phyloP scores from a whole-genome alignment of 2,797 vertebrate genomes.

The Gadopsis bispinosus region DNA sequence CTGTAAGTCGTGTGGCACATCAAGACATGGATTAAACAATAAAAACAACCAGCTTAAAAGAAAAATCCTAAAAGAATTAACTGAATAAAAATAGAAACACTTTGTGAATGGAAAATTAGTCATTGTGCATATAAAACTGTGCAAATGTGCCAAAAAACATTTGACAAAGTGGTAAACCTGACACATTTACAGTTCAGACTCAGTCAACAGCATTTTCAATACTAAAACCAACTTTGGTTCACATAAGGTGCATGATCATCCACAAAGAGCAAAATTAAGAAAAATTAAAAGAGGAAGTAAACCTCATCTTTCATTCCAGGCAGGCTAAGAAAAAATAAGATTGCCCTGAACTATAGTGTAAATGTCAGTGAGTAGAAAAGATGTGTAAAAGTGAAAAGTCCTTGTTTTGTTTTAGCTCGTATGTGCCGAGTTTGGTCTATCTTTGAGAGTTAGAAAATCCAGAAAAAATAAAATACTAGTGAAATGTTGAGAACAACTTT shows the following conservation, averaged over 20 bases:
- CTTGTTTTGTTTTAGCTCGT: neutral
- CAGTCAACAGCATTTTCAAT: slow-evolving; percentile 10
- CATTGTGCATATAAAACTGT: neutral
- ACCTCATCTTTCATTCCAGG: neutral
- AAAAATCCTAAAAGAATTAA: neutral
- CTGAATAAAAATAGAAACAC: slow-evolving; percentile 9
- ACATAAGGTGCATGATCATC: slow-evolving; percentile 36
- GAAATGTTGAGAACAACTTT: slow-evolving; percentile 13
- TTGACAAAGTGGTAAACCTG: neutral
- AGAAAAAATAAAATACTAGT: neutral
- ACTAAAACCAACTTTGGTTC: neutral
- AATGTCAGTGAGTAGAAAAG: neutral
- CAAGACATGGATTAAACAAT: neutral
- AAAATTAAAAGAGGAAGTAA: neutral
- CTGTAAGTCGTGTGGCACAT: neutral
- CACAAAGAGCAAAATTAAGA: slow-evolving; percentile 16
- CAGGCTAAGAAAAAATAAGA: neutral
- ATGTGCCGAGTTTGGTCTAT: slow-evolving; percentile 5
- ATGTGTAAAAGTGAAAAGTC: neutral
- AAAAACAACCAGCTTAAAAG: slow-evolving; percentile 17
- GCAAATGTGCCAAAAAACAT: neutral
- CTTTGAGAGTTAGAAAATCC: neutral
- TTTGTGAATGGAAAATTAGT: neutral
- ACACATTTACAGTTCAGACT: neutral
- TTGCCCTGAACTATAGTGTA: neutral